Evolutionary conservation across 1,140 invertebrate genomes (phyloP), one percentile per base, ranked within the genome.

Genomic region (Lutraria rhynchaena): DNA sequence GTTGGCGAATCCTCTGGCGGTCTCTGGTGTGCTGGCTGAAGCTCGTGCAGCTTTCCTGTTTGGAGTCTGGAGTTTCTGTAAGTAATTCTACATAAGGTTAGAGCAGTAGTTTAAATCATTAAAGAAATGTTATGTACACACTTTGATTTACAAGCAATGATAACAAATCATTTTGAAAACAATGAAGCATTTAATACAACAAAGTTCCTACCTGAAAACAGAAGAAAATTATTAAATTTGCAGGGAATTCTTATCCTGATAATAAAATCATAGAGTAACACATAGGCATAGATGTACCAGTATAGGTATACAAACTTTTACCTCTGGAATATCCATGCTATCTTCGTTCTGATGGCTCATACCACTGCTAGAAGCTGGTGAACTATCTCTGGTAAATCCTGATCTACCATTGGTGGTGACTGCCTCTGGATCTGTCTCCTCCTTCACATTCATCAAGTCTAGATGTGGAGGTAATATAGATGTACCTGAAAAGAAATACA

Each of bases 381-480:
- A 84, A 65, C 84, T 84, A 24, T 86, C 82, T 24, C 84, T 35
- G 24, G 84, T 75, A 41, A 83, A 65, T n/a, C 65, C 77, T 11
- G 76, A 74, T 22, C 75, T 63, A 27, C 83, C 81, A 44, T 53
- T 31, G 29, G 63, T 81, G 75, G 27, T 65, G 53, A 44, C 80
- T 76, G n/a, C 61, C 33, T 41, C 61, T 46, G 70, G 84, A n/a
- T 37, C 61, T 37, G 87, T 86, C 22, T 89, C 85, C 27, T 86
- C 69, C 19, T 86, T 82, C 69, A 86, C 89, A 67, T 96, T 96
- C 76, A 96, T 95, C 84, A 96, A 96, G 90, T 96, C 95, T 65
- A 97, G 92, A 82, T 94, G 94, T 3, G 95, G 93, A 41, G 96
- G 96, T 80, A 97, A 91, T 80, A 95, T 94, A 24, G 95, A 93